Conservation (phyloP, 2,888 invertebrate genomes). For the Cryptus viduatorius region DNA sequence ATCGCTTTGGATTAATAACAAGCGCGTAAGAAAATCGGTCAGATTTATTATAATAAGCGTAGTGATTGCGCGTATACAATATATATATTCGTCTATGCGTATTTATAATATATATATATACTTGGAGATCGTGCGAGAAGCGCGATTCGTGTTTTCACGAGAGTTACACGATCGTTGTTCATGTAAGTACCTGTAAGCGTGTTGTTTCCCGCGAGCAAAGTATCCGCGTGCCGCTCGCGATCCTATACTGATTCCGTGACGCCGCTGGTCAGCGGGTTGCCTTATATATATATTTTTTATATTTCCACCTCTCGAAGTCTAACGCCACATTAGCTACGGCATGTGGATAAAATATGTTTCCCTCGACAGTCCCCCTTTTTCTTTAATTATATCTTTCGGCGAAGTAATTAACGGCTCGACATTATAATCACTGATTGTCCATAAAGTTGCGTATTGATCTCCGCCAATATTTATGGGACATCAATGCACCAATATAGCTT, state of each 20-base stretch:
- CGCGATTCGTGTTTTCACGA: conserved; percentile 48
- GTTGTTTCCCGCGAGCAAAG: conserved; percentile 31
- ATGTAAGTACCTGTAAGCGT: conserved; percentile 40
- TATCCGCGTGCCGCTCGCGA: conserved; percentile 40
- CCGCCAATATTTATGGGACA: conserved; percentile 19
- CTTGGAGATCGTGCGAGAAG: conserved; percentile 30
- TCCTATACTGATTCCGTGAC: conserved; percentile 43
- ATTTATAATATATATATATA: not conserved
- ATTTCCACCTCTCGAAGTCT: not conserved
- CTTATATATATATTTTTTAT: conserved; percentile 13
- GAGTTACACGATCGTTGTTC: conserved; percentile 44
- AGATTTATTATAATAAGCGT: not conserved
- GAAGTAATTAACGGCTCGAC: conserved; percentile 29
- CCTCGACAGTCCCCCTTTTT: not conserved
- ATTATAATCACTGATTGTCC: conserved; percentile 48
- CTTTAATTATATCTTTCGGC: conserved; percentile 2
- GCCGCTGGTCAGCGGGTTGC: conserved; percentile 6
- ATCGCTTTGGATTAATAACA: not conserved
- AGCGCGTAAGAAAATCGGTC: not conserved
- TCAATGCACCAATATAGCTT: not conserved
- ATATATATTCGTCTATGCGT: conserved; percentile 9
- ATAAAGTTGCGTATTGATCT: not conserved
- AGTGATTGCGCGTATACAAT: not conserved
- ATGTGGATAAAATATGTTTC: not conserved
- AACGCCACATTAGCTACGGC: conserved; percentile 5